Percentiles rank a stretch among this genome's conserved stretches.
Evolutionary conservation across 2,797 vertebrate species (phyloP).

Genomic region (Monodelphis domestica): DNA sequence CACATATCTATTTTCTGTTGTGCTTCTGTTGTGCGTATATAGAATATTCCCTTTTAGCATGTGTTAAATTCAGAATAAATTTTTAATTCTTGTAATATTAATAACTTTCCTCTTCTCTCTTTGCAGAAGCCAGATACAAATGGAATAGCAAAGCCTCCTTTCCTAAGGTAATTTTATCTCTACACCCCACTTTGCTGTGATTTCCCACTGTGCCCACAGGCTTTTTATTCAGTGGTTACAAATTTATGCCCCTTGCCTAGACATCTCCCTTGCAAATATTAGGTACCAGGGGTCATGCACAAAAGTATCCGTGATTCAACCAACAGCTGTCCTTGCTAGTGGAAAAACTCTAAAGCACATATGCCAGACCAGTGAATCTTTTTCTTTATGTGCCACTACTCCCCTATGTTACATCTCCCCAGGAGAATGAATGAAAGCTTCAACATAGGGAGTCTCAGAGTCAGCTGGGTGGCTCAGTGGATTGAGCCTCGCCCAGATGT

Average conservation of each 20-base stretch:
- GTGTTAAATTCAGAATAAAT: background rate
- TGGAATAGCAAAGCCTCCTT: conserved; percentile 91
- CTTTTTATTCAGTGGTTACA: background rate
- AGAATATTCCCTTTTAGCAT: background rate
- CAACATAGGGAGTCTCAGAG: too few relatives aligned
- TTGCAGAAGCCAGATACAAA: conserved; percentile 91
- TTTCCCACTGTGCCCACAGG: background rate
- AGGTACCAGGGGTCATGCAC: background rate
- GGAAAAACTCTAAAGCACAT: background rate
- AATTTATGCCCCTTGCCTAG: background rate
- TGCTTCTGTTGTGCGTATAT: background rate
- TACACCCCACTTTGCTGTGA: background rate
- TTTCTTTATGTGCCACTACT: background rate
- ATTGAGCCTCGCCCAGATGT: too few relatives aligned
- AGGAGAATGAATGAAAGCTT: background rate
- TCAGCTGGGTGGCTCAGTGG: too few relatives aligned
- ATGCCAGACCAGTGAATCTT: background rate
- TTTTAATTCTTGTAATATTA: background rate
- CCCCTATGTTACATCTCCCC: background rate
- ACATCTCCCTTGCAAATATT: background rate
- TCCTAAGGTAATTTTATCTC: conserved; percentile 88
- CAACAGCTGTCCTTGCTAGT: background rate
- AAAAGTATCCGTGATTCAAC: background rate
- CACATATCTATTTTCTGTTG: background rate
- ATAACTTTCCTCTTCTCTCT: conserved; percentile 62